Base-by-base conservation (phyloP, 2,797 vertebrate species). In the Balearica regulorum region DNA sequence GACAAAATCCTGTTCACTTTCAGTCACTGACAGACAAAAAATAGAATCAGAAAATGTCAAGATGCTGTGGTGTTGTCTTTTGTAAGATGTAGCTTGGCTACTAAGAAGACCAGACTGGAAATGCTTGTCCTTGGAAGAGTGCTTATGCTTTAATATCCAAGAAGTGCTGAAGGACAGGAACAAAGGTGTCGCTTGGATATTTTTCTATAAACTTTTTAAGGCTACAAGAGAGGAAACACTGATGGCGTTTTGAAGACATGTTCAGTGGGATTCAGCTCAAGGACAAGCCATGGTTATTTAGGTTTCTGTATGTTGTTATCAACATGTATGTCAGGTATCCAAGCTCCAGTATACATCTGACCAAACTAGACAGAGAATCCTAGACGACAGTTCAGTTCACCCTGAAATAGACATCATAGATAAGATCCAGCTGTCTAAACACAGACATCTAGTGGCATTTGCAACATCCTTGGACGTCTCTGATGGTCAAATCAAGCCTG, bases 261-360 rank as follows among this genome's bases (percentile, higher is more conserved):
- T n/a, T 31, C 33, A 41, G 25, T 41, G 29, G 25, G 28, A 69
- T 65, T 85, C 61, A 60, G 8, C 19, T 85, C 22, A 17, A 46
- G 54, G 37, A 85, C 12, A 72, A 51, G 17, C 31, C 41, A 5
- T 31, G 28, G 9, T 21, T 82, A 5, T 55, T 73, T 31, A 35
- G 7, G 29, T 29, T 82, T 73, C 26, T 78, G 2, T 64, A 48
- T n/a, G 28, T n/a, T n/a, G 11, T n/a, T 68, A 49, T 57, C 15
- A 46, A 53, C 9, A 28, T 13, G 8, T 0, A 0, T 19, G n/a
- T 25, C 53, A 66, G 15, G 7, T 22, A 10, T 57, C 53, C n/a
- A 51, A 43, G 16, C 10, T 26, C 16, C 12, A 15, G 28, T 9
- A 43, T 2, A 21, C 14, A 26, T 16, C 22, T 53, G 19, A 39